Conservation (phyloP, 2,797 vertebrate genomes). For the Pempheris klunzingeri region DNA sequence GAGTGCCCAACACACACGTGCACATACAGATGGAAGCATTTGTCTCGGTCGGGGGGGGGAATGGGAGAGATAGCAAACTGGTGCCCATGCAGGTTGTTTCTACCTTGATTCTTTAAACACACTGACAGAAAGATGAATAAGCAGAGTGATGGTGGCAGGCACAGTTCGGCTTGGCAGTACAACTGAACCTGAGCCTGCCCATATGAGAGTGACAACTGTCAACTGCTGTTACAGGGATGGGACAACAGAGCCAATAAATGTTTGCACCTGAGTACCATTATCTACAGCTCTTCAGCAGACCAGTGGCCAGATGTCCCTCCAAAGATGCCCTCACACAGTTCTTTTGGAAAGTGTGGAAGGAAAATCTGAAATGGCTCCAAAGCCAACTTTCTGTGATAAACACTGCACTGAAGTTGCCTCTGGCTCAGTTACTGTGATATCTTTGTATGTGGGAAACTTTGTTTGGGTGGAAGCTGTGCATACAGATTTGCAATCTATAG, state of each 20-base stretch:
- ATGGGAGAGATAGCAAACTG: constrained; percentile 42
- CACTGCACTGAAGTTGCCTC: constrained; percentile 6
- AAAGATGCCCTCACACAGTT: constrained; percentile 34
- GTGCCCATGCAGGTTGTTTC: constrained; percentile 41
- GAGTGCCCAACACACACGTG: constrained; percentile 52
- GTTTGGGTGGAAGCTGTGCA: constrained; percentile 30
- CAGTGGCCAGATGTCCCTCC: constrained; percentile 35
- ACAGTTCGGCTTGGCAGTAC: constrained; percentile 43
- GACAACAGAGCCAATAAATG: constrained; percentile 54
- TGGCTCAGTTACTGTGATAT: constrained; percentile 30
- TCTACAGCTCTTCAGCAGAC: constrained; percentile 47
- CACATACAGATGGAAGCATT: constrained; percentile 51
- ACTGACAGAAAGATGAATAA: constrained; percentile 67
- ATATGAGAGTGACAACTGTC: constrained; percentile 32
- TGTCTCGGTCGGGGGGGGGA: constrained; percentile 29
- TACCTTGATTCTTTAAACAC: constrained; percentile 61
- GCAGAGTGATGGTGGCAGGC: constrained; percentile 48
- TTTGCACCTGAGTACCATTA: constrained; percentile 68
- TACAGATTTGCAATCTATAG: constrained; percentile 43
- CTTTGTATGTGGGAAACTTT: constrained; percentile 34
- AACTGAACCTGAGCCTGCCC: constrained; percentile 53
- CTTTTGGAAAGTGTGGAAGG: constrained; percentile 29
- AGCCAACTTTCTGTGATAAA: constrained; percentile 23
- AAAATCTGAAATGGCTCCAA: constrained; percentile 44
- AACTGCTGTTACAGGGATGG: constrained; percentile 46